Evolutionary conservation across 2,113 vertebrate genomes (phyloP).

Genomic region (Crotophaga sulcirostris): DNA sequence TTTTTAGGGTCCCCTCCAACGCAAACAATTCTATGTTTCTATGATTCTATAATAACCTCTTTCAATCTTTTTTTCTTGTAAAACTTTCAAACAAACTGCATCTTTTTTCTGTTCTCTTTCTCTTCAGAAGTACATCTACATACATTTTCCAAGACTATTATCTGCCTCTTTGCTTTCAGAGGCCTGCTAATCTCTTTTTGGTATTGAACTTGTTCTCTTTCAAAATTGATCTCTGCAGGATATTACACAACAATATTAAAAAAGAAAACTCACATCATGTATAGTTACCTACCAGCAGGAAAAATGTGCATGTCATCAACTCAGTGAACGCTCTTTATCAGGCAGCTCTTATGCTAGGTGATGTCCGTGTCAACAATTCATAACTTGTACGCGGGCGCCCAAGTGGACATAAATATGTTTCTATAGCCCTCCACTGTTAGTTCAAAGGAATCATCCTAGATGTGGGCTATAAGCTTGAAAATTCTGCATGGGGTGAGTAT

Average conservation of each 20-base stretch:
- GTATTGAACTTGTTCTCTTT: neutral
- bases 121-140: neutral
- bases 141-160: neutral
- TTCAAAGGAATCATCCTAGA: neutral
- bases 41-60: too few relatives aligned
- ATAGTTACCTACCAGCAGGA: neutral
- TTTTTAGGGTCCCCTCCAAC: too few relatives aligned
- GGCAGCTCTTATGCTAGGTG: neutral
- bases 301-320: neutral
- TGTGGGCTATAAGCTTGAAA: neutral
- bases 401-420: neutral
- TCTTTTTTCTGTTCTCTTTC: neutral
- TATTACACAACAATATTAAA: neutral
- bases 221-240: neutral
- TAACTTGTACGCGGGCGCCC: neutral
- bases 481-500: neutral
- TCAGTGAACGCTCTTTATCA: neutral
- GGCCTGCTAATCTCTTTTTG: neutral
- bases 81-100: neutral
- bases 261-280: neutral
- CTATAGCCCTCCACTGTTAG: neutral
- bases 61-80: neutral
- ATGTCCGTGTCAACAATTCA: neutral
- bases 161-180: neutral
- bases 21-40: too few relatives aligned